phyloP scores from a whole-genome alignment of 2,113 vertebrate genomes.

The Rhipidura dahli region DNA sequence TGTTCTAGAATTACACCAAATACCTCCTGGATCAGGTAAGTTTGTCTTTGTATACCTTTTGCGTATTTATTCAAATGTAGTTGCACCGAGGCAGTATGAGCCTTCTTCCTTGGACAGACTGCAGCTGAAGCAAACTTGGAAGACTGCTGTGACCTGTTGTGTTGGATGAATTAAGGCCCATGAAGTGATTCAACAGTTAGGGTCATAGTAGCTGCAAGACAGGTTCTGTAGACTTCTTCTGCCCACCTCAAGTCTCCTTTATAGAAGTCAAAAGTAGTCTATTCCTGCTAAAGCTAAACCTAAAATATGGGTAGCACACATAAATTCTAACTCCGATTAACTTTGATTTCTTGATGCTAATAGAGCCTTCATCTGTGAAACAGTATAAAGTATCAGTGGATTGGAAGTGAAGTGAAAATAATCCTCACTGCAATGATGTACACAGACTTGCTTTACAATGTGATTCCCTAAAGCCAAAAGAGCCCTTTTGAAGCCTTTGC shows the following conservation, averaged over 20 bases:
- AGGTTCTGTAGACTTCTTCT: background rate
- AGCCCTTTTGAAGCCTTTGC: background rate
- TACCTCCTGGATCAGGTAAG: conserved; percentile 80
- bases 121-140: background rate
- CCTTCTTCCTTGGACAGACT: background rate
- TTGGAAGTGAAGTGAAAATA: background rate
- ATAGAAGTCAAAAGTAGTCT: background rate
- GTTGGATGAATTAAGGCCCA: background rate
- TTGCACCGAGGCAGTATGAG: background rate
- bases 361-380: background rate
- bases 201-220: background rate
- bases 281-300: background rate
- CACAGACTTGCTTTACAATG: background rate
- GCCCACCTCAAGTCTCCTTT: background rate
- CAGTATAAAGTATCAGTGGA: background rate
- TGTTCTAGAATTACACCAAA: conserved; percentile 72
- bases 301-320: background rate
- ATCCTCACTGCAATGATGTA: background rate
- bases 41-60: background rate
- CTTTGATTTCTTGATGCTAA: background rate
- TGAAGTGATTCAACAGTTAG: background rate
- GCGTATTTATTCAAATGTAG: background rate
- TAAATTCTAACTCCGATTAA: background rate
- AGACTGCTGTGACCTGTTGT: background rate
- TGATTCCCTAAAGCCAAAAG: background rate